phyloP scores from a whole-genome alignment of 2,113 vertebrate species.

The Microtus ochrogaster region DNA sequence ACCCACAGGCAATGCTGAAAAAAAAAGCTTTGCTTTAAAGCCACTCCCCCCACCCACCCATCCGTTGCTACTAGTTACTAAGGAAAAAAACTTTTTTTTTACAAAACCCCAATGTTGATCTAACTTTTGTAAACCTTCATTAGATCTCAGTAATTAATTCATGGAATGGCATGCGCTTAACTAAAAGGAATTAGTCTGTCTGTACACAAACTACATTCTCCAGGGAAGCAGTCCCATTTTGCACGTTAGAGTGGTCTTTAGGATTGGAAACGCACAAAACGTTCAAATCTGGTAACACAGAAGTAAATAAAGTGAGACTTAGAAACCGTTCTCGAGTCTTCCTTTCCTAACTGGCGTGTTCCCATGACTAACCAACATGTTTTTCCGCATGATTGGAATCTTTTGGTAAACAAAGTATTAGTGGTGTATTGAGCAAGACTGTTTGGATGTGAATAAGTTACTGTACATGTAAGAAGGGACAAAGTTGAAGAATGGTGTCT shows the following conservation, averaged over 20 bases:
- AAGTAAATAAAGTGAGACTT: not conserved
- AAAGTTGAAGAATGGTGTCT: not conserved
- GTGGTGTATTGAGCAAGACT: constrained; percentile 51
- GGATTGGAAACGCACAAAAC: constrained; percentile 34
- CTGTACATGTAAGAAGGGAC: constrained; percentile 79
- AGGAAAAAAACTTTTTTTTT: not conserved
- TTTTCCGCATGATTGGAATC: constrained; percentile 46
- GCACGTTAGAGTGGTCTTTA: not conserved
- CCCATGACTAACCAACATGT: constrained; percentile 52
- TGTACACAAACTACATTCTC: constrained; percentile 58
- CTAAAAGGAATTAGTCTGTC: not conserved
- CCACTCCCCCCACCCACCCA: constrained; percentile 29
- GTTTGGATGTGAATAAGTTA: constrained; percentile 52
- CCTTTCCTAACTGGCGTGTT: constrained; percentile 48
- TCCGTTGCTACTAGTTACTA: constrained; percentile 65
- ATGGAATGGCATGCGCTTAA: constrained; percentile 63
- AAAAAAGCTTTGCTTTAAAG: constrained; percentile 64
- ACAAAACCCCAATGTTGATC: constrained; percentile 69
- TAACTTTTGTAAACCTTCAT: constrained; percentile 71
- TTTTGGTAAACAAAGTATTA: constrained; percentile 69
- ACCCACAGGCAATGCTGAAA: constrained; percentile 34
- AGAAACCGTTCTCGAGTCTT: constrained; percentile 60
- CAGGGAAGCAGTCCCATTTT: constrained; percentile 28
- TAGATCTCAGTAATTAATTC: constrained; percentile 70
- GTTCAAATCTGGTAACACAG: constrained; percentile 54